Percentiles rank a stretch among this genome's conserved stretches.
Conservation (phyloP, 2,113 vertebrate species). For the Notiomystis cincta region DNA sequence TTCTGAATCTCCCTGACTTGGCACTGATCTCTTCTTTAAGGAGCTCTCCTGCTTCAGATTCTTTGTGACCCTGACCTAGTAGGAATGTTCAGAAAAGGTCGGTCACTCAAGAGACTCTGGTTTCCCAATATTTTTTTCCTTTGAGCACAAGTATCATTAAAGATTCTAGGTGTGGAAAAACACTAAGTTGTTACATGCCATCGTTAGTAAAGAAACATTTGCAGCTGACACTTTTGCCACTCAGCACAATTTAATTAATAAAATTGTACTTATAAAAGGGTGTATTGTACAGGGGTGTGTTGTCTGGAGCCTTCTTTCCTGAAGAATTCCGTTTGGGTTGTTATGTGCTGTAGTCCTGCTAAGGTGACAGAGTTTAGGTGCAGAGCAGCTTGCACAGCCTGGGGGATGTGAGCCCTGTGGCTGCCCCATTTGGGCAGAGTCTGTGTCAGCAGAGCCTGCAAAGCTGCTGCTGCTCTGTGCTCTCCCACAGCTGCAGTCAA, state of each 20-base stretch:
- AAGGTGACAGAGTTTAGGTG: background rate
- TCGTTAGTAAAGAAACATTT: background rate
- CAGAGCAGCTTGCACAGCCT: background rate
- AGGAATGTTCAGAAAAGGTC: background rate
- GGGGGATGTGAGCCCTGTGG: background rate
- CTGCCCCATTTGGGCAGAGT: background rate
- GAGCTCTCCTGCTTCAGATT: background rate
- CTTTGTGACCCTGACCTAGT: background rate
- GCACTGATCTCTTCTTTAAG: background rate
- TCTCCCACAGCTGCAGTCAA: background rate
- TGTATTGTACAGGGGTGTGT: background rate
- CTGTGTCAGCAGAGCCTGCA: background rate
- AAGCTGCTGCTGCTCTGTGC: background rate
- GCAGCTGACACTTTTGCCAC: background rate
- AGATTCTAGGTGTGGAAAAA: background rate
- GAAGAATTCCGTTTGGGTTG: background rate
- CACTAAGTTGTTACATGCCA: background rate
- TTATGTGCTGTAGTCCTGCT: background rate
- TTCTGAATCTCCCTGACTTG: background rate
- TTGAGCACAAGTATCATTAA: background rate
- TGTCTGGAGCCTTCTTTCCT: background rate
- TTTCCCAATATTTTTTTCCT: background rate
- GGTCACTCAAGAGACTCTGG: background rate
- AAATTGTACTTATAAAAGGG: background rate
- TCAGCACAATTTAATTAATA: background rate